Evolutionary conservation across 2,888 invertebrate genomes (phyloP), one percentile per base, ranked within the genome.

Genomic region (Cheilosia variabilis): DNA sequence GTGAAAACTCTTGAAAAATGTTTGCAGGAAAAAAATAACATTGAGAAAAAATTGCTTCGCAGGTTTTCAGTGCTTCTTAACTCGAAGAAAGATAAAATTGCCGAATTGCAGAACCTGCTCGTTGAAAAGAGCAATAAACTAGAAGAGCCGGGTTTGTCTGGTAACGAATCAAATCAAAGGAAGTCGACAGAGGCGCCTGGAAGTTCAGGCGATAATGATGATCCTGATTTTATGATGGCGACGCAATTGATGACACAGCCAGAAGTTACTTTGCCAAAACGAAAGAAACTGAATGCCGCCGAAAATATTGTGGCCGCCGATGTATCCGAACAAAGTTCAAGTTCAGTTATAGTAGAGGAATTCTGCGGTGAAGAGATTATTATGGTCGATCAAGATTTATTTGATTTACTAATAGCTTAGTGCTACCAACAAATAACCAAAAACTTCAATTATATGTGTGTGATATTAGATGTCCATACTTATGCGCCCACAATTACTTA

Each of bases 51-150:
- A 6, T 62, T 91, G 13, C 53, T 91, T 0, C 87, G 84, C 22
- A 91, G 90, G 63, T 91, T 90, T 34, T 47, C 88, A 0, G 9
- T 89, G 15, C 87, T 91, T 0, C 72, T 91, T 0, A 91, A 91
- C 75, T 88, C 87, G 22, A 91, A 91, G 57, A 91, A 91, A 37
- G 77, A 89, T 17, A 89, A 89, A 66, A 91, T 91, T 24, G 87
- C 87, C 0, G 88, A 90, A 22, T 73, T 91, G 3, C 88, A 90
- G 15, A 71, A 75, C 6, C 57, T 87, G n/a, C 72, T 87, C 19
- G 24, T 53, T 27, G 81, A 87, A 45, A 87, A 80, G 34, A 63
- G 69, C 2, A 65, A 43, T 13, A 63, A 47, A 27, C 60, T 83
- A 3, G 78, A 57, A 24, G 58, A 68, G n/a, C 62, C 60, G 4